Conservation (phyloP, 2,888 invertebrate genomes). For the Ichneumoninae sp. region DNA sequence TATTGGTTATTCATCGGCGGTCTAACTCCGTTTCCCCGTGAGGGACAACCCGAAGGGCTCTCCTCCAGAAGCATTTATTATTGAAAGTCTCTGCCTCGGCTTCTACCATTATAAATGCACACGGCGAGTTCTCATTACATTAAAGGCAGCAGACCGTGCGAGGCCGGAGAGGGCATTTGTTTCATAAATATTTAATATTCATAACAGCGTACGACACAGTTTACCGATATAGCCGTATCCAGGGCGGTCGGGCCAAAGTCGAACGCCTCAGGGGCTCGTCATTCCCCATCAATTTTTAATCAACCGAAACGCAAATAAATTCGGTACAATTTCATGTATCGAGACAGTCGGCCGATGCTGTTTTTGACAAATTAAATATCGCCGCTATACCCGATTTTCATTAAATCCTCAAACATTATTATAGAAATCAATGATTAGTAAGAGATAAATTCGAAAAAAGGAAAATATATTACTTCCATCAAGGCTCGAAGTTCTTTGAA, state of each 20-base stretch:
- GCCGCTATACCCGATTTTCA: background rate
- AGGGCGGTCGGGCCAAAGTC: background rate
- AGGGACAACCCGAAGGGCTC: slow-evolving; percentile 30
- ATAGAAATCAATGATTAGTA: background rate
- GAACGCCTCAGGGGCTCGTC: background rate
- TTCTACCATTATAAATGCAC: slow-evolving; percentile 52
- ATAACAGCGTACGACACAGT: slow-evolving; percentile 2
- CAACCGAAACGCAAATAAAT: background rate
- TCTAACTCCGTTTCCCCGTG: background rate
- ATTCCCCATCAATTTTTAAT: background rate
- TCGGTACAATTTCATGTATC: background rate
- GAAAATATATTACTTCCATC: too few relatives aligned
- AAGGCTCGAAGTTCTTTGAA: background rate
- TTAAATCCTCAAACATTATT: background rate
- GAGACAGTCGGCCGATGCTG: background rate
- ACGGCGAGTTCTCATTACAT: slow-evolving; percentile 46
- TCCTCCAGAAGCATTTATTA: slow-evolving; percentile 48
- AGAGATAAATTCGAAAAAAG: background rate
- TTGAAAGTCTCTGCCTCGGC: slow-evolving; percentile 46
- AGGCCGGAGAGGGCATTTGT: slow-evolving; percentile 38
- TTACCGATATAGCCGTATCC: background rate
- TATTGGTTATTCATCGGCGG: slow-evolving; percentile 35
- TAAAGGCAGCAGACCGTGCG: slow-evolving; percentile 7
- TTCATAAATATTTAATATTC: slow-evolving; percentile 55
- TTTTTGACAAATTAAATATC: background rate